phyloP scores from a whole-genome alignment of 2,888 invertebrate species.

The Megamerina dolium region DNA sequence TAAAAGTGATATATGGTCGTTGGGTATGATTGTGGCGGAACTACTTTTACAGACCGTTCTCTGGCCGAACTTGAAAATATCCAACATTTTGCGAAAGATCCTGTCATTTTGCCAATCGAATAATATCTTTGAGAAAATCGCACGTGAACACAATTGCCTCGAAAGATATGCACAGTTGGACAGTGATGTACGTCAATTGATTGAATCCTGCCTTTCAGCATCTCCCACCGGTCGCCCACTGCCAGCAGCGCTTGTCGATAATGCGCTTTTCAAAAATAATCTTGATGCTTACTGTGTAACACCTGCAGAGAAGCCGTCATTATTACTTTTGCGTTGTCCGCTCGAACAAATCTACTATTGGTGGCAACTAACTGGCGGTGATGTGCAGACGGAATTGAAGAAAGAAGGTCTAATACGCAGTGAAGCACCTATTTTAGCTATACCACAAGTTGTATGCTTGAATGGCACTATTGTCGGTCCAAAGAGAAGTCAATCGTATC shows the following conservation, averaged over 20 bases:
- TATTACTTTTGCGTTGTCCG: conserved; percentile 50
- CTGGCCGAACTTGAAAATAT: conserved; percentile 70
- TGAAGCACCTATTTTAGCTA: conserved; percentile 72
- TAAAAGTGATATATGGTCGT: conserved; percentile 88
- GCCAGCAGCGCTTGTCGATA: conserved; percentile 56
- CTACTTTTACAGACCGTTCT: conserved; percentile 63
- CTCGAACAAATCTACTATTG: conserved; percentile 85
- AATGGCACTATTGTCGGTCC: conserved; percentile 80
- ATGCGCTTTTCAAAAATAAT: conserved; percentile 53
- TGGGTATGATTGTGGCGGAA: conserved; percentile 86
- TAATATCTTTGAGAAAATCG: conserved; percentile 62
- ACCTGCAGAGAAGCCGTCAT: conserved; percentile 42
- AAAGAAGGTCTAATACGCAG: conserved; percentile 86
- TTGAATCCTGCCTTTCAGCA: conserved; percentile 68
- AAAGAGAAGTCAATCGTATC: conserved; percentile 64
- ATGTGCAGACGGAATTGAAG: conserved; percentile 82
- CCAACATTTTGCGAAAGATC: conserved; percentile 66
- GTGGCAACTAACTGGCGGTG: conserved; percentile 95
- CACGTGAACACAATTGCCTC: conserved; percentile 68
- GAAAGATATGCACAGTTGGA: conserved; percentile 33
- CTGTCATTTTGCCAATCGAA: conserved; percentile 52
- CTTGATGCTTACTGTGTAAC: conserved; percentile 33
- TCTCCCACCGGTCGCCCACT: conserved; percentile 58
- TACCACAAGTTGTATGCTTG: conserved; percentile 75
- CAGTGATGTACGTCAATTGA: conserved; percentile 49